Evolutionary conservation across 37 sponge, comb jelly and placozoan genomes (phyloP).

Genomic region (Beroe ovata): DNA sequence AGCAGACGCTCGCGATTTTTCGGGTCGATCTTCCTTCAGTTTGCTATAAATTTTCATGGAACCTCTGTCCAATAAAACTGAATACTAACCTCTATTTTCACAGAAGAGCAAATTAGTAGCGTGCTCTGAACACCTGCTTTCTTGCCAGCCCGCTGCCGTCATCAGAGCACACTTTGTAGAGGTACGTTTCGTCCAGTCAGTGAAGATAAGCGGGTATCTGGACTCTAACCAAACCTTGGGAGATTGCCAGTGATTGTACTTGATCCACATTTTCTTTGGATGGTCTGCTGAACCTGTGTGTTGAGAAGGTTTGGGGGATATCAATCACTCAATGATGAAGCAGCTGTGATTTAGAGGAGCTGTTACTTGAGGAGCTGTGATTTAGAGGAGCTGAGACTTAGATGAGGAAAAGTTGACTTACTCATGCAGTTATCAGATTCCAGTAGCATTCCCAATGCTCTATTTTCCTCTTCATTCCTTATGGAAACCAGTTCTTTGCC

Average conservation of each 20-base stretch:
- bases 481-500: slow-evolving; percentile 17
- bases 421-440: background rate
- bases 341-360: too few species aligned
- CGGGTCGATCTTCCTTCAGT: too few species aligned
- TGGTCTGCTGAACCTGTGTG: too few species aligned
- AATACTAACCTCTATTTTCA: slow-evolving; percentile 40
- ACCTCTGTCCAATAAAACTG: too few species aligned
- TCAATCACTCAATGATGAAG: too few species aligned
- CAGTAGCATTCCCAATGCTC: background rate
- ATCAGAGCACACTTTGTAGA: background rate
- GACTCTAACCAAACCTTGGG: background rate
- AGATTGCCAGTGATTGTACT: background rate
- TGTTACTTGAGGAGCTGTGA: too few species aligned
- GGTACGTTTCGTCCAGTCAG: background rate
- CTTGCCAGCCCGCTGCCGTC: background rate
- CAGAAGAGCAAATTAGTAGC: slow-evolving; percentile 1
- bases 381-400: too few species aligned
- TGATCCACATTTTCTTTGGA: background rate
- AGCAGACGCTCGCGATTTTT: too few species aligned
- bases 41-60: too few species aligned
- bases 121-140: background rate
- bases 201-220: slow-evolving; percentile 19
- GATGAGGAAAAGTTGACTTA: too few species aligned
- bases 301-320: too few species aligned
- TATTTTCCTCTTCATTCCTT: slow-evolving; percentile 6